Percentiles rank a stretch among this genome's conserved stretches.
Conservation (phyloP, 2,888 invertebrate genomes). For the Machimus rusticus region DNA sequence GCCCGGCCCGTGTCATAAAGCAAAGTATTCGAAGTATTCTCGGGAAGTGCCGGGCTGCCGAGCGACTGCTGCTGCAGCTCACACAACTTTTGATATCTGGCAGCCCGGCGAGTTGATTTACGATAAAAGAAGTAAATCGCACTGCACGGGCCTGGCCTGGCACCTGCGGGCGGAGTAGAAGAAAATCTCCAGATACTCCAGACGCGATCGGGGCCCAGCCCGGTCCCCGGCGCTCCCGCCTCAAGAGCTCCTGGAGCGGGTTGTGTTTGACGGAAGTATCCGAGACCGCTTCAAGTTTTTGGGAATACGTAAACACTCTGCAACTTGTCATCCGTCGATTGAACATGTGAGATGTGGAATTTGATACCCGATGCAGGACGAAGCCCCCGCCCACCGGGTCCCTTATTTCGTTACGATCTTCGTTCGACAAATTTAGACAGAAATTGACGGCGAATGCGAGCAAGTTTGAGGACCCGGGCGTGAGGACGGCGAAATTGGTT, state of each 20-base stretch:
- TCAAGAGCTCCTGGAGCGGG: background rate
- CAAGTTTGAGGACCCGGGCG: background rate
- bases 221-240: background rate
- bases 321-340: background rate
- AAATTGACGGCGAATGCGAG: constrained; percentile 4
- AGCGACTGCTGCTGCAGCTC: constrained; percentile 3
- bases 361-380: background rate
- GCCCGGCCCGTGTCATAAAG: constrained; percentile 10
- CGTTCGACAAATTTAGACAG: background rate
- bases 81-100: constrained; percentile 24
- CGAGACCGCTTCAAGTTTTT: background rate
- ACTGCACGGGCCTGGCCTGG: background rate
- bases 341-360: constrained; percentile 5
- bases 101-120: constrained; percentile 29
- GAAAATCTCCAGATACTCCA: background rate
- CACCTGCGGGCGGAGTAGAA: background rate
- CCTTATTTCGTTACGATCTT: constrained; percentile 8
- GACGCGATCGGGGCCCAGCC: background rate
- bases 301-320: constrained; percentile 11
- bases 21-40: constrained; percentile 1
- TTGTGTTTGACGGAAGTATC: constrained; percentile 22
- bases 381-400: background rate
- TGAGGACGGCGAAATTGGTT: constrained; percentile 22
- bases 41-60: background rate
- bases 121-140: constrained; percentile 40